Conservation (phyloP, 2,113 vertebrate genomes). For the Nibea albiflora region DNA sequence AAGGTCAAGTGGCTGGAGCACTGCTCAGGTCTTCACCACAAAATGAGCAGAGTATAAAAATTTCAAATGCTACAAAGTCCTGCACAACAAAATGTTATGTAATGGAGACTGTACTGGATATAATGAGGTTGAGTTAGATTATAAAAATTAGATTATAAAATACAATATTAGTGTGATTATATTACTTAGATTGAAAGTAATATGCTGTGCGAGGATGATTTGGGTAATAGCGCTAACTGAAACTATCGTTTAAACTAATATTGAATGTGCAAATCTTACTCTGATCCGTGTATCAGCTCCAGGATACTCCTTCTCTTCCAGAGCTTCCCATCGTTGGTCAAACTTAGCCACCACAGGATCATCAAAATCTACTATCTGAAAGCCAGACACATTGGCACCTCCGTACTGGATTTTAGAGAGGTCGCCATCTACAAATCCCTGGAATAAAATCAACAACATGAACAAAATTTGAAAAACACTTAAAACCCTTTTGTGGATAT, state of each 20-base stretch:
- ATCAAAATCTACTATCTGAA: slow-evolving; percentile 98
- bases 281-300: slow-evolving; percentile 93
- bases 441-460: slow-evolving; percentile 38
- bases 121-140: no score
- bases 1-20: no score
- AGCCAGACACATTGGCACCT: slow-evolving; percentile 97
- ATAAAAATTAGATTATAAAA: not conserved
- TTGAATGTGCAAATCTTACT: slow-evolving; percentile 78
- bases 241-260: not conserved
- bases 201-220: no score
- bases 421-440: slow-evolving; percentile 97
- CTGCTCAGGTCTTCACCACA: no score
- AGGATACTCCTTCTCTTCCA: slow-evolving; percentile 97
- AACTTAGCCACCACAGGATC: slow-evolving; percentile 95
- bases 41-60: no score
- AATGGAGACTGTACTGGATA: not conserved
- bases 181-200: no score
- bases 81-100: not conserved
- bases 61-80: not conserved
- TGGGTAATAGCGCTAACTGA: no score
- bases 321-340: slow-evolving; percentile 95
- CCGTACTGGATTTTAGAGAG: slow-evolving; percentile 98
- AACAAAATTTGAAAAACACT: not conserved
- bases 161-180: not conserved
- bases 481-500: not conserved